Evolutionary conservation across 1,140 invertebrate species (phyloP).

Genomic region (Pygmarrhopalites habei): DNA sequence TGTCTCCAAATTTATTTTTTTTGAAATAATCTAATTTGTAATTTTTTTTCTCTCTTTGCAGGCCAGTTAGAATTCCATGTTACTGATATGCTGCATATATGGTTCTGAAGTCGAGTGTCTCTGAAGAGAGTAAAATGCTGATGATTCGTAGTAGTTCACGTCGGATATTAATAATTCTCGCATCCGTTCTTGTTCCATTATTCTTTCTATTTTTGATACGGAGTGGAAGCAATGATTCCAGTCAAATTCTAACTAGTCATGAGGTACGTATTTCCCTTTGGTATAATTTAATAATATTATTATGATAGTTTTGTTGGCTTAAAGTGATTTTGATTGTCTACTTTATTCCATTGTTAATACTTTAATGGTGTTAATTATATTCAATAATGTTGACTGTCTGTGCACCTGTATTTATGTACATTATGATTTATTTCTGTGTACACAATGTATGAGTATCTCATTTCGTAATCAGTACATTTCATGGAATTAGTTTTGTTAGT

Average conservation of each 20-base stretch:
- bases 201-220: conserved; percentile 28
- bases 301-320: neutral
- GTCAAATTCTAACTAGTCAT: conserved; percentile 33
- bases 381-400: neutral
- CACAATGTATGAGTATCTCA: neutral
- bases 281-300: neutral
- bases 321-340: neutral
- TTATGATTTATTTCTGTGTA: neutral
- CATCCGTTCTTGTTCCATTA: conserved; percentile 24
- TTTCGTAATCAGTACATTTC: neutral
- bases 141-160: conserved; percentile 30
- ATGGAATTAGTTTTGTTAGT: neutral
- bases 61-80: neutral
- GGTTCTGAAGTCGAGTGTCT: neutral
- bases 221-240: conserved; percentile 24
- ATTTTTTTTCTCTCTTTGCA: no score
- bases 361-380: neutral
- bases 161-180: conserved; percentile 16
- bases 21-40: no score
- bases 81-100: conserved; percentile 5
- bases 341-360: neutral
- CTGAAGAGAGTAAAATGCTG: conserved; percentile 22
- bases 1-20: no score
- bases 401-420: neutral
- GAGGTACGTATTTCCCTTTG: conserved; percentile 22